Base-by-base conservation (phyloP, 1,140 invertebrate genomes). In the Triops cancriformis region DNA sequence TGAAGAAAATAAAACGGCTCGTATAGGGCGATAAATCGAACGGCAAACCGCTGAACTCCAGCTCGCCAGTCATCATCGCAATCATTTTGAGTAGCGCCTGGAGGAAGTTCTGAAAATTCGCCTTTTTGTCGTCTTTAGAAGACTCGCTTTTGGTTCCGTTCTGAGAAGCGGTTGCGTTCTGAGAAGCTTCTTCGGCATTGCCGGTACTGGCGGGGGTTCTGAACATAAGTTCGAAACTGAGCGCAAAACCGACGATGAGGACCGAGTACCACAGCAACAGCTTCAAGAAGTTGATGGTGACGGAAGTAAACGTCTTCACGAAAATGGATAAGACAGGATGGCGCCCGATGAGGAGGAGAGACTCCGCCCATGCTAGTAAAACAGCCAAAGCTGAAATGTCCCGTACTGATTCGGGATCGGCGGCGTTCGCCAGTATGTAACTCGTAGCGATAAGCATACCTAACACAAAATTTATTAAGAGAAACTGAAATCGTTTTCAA, bases 61-160 rank as follows among this genome's bases (percentile, higher is more conserved):
- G 92, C 84, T 94, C 92, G 10, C 93, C 93, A 0, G 92, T 93
- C 27, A 94, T 86, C 92, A 94, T 94, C 1, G 93, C 90, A 26
- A 93, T 89, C 0, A 92, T 93, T 85, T 93, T 93, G 79, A 93
- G 92, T 6, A 93, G 81, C 0, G 92, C 90, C 26, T 87, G 84
- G 9, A 88, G 89, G 3, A 89, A 89, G 83, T 89, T 86, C 1
- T 84, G 84, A 78, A 93, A 92, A 76, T 89, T 90, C 23, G 72
- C 73, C 7, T 89, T 85, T 10, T 84, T 83, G 27, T 45, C 14
- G 28, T 31, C 26, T 43, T 43, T 23, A 64, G 51, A 5, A n/a
- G 9, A 6, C 14, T 64, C 51, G 51, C 2, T 64, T 64, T 18
- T 18, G 5, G 77, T 42, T 6, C 10, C 77, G 18, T 51, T 72